phyloP scores from a whole-genome alignment of 2,888 invertebrate genomes.

The Epicampocera succincta region DNA sequence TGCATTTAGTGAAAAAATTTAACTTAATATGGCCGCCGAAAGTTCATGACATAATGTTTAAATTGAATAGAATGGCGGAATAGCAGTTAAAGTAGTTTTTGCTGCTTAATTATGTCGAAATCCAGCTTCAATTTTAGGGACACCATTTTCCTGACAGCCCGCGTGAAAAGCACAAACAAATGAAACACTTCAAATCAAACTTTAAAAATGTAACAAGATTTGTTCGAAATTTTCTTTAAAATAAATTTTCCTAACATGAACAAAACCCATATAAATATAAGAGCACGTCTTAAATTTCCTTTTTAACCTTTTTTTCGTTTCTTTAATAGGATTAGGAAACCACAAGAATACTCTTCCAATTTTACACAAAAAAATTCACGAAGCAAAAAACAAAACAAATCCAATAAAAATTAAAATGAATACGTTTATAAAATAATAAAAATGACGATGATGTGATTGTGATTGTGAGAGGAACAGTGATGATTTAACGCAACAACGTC shows the following conservation, averaged over 20 bases:
- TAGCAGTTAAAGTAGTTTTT: too few species aligned
- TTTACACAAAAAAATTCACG: slow-evolving; percentile 71
- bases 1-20: too few species aligned
- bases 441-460: slow-evolving; percentile 73
- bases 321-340: slow-evolving; percentile 28
- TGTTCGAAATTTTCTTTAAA: not conserved
- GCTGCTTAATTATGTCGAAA: too few species aligned
- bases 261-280: slow-evolving; percentile 46
- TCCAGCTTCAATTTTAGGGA: too few species aligned
- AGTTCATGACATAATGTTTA: too few species aligned
- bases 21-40: too few species aligned
- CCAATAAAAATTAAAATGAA: slow-evolving; percentile 79
- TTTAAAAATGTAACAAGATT: not conserved
- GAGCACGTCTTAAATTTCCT: slow-evolving; percentile 52
- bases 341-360: slow-evolving; percentile 70
- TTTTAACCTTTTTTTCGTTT: slow-evolving; percentile 33
- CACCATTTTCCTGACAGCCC: too few species aligned
- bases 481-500: slow-evolving; percentile 79
- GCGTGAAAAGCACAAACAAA: too few species aligned
- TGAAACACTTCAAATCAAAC: not conserved
- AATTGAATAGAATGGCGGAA: too few species aligned
- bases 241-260: slow-evolving; percentile 57
- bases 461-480: slow-evolving; percentile 70
- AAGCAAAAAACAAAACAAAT: slow-evolving; percentile 59
- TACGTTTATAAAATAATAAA: slow-evolving; percentile 80